Evolutionary conservation across 2,113 vertebrate genomes (phyloP).

Genomic region (Gambusia holbrooki): DNA sequence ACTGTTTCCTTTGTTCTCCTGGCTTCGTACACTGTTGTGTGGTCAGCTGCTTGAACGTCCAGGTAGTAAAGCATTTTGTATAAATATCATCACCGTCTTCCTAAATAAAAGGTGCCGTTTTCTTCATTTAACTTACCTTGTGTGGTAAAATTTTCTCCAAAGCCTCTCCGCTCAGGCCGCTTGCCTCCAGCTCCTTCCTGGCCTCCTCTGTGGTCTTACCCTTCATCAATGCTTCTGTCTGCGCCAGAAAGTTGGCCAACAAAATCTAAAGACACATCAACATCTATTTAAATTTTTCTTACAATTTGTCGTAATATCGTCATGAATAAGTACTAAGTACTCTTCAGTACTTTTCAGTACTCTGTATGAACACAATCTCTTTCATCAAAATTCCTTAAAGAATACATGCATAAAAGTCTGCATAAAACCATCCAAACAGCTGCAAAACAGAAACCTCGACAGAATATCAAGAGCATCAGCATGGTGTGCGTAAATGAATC

Average conservation of each 20-base stretch:
- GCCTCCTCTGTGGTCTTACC: conserved; percentile 93
- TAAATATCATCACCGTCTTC: not conserved
- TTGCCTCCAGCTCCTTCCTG: conserved; percentile 86
- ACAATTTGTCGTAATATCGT: not conserved
- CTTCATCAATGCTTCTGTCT: conserved; percentile 97
- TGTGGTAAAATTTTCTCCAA: conserved; percentile 94
- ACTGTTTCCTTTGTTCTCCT: not conserved
- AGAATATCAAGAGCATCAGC: not conserved
- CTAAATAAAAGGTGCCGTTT: not conserved
- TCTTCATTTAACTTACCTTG: conserved; percentile 81
- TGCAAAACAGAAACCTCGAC: not conserved
- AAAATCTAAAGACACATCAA: conserved; percentile 84
- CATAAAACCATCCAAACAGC: not conserved
- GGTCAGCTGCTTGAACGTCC: not conserved
- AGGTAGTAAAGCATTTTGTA: not conserved
- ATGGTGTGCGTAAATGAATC: not conserved
- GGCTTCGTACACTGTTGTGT: too few relatives aligned
- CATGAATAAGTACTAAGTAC: not conserved
- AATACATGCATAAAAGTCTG: not conserved
- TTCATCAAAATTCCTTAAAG: not conserved
- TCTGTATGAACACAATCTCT: not conserved
- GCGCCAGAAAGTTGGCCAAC: conserved; percentile 94
- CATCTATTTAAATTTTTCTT: not conserved
- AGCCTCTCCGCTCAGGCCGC: conserved; percentile 83
- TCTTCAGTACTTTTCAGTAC: not conserved